Percentiles rank a stretch among this genome's conserved stretches.
Conservation (phyloP, 1,140 invertebrate genomes). For the Apis mellifera region DNA sequence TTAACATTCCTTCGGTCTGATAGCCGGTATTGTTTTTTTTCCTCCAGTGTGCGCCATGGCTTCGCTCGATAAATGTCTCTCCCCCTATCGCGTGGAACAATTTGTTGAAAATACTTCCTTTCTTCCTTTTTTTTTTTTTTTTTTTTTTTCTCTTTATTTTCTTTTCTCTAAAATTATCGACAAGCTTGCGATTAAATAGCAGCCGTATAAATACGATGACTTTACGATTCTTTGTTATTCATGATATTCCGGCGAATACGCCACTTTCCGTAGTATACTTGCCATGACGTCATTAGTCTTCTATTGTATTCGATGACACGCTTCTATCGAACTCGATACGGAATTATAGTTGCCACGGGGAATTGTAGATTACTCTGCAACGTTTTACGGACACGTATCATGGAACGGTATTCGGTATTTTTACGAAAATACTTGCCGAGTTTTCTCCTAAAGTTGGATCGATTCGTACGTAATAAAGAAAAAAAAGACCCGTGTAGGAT, state of each 20-base stretch:
- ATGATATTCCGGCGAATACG: slow-evolving; percentile 41
- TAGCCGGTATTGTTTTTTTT: slow-evolving; percentile 21
- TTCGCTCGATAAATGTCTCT: slow-evolving; percentile 22
- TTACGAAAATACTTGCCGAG: background rate
- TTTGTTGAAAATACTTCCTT: background rate
- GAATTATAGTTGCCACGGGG: slow-evolving; percentile 39
- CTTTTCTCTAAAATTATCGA: background rate
- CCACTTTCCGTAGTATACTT: slow-evolving; percentile 37
- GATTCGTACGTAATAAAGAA: background rate
- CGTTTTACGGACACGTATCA: background rate
- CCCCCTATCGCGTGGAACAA: background rate
- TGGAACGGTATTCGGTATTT: background rate
- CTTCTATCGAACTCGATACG: slow-evolving; percentile 35
- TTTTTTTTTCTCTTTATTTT: background rate
- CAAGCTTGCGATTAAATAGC: slow-evolving; percentile 33
- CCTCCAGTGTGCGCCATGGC: background rate
- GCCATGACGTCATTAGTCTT: slow-evolving; percentile 47
- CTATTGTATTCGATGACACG: slow-evolving; percentile 52
- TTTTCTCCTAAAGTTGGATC: background rate
- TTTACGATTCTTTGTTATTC: slow-evolving; percentile 50
- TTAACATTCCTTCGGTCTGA: slow-evolving; percentile 26
- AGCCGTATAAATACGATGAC: slow-evolving; percentile 42
- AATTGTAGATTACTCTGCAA: background rate
- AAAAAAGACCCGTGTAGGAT: too few species aligned
- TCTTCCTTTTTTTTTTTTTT: too few species aligned